phyloP scores from a whole-genome alignment of 1,140 invertebrate genomes.

The Macrobrachium nipponense region DNA sequence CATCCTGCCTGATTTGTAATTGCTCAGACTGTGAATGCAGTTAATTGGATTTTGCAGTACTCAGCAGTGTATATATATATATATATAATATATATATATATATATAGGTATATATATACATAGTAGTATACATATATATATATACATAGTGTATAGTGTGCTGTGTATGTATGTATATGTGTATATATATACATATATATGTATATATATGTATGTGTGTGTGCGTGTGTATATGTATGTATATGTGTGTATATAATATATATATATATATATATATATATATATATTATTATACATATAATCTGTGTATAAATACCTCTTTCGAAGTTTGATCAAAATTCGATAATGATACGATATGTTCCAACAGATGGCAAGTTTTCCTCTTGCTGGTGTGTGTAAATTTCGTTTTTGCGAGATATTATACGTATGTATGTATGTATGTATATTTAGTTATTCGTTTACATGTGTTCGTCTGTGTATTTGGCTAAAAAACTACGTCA shows the following conservation, averaged over 20 bases:
- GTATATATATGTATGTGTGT: slow-evolving; percentile 1
- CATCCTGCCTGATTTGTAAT: no score
- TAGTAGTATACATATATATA: slow-evolving; percentile 15
- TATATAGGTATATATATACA: no score
- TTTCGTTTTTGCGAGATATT: no score
- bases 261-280: slow-evolving; percentile 1
- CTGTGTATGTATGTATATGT: neutral
- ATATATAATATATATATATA: neutral
- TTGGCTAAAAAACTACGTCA: neutral
- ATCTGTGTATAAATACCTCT: no score
- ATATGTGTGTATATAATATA: neutral
- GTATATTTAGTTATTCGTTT: neutral
- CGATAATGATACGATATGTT: no score
- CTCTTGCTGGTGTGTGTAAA: no score
- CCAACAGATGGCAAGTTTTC: no score
- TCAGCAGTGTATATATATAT: no score
- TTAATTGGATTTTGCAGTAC: no score
- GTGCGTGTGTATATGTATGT: neutral
- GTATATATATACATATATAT: slow-evolving; percentile 8
- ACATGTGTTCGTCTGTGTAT: neutral
- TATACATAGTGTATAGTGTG: neutral
- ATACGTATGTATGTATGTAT: neutral
- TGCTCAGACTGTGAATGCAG: no score
- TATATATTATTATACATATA: no score
- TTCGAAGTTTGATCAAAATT: no score